These are phyloP conservation scores for Tamandua tetradactyla DNA, from an alignment of 2,797 vertebrate species.

Conservation along the genomic window DNA sequence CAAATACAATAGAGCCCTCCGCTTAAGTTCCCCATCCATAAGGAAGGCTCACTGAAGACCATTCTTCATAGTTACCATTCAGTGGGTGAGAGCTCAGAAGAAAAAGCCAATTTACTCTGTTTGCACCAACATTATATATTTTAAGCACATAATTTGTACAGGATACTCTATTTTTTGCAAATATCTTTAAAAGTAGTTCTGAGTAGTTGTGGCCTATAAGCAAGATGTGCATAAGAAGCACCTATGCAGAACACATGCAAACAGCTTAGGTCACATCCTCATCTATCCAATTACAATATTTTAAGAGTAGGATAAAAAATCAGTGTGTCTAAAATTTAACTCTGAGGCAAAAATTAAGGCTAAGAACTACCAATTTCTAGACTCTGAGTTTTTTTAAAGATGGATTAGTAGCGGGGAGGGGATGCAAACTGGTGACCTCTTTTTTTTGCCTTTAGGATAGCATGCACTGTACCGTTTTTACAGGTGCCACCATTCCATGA, in stretches of 20 bases:
- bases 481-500: neutral
- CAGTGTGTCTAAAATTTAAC: neutral
- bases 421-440: neutral
- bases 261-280: neutral
- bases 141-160: neutral
- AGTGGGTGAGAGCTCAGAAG: neutral
- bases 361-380: neutral
- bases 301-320: neutral
- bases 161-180: neutral
- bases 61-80: neutral
- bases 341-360: neutral
- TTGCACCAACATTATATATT: neutral
- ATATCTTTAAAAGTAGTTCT: neutral
- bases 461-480: rapidly evolving
- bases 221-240: neutral
- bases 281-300: neutral
- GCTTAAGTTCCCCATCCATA: neutral
- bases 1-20: neutral
- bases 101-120: neutral
- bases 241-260: too few relatives aligned
- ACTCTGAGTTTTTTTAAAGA: neutral
- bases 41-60: neutral
- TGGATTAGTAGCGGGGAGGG: rapidly evolving
- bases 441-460: neutral
- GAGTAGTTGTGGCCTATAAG: neutral